Conservation (phyloP, 2,113 vertebrate species). For the Planiliza haematocheilus region DNA sequence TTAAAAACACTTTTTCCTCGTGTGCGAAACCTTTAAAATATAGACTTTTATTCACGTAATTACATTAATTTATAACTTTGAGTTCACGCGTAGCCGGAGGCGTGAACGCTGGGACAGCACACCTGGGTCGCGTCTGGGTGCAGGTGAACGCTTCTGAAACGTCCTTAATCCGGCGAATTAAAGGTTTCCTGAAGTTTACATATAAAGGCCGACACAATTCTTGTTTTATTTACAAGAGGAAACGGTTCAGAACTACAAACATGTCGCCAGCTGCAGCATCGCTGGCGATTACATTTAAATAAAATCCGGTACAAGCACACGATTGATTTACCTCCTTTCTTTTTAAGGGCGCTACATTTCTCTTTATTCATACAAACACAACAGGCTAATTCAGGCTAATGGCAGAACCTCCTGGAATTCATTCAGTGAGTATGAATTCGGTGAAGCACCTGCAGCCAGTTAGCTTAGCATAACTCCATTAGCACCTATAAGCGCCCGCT, state of each 20-base stretch:
- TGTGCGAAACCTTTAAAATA: background rate
- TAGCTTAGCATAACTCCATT: background rate
- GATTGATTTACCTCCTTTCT: background rate
- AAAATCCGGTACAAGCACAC: background rate
- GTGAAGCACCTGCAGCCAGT: background rate
- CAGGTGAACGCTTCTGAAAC: too few relatives aligned
- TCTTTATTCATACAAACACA: background rate
- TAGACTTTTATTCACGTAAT: constrained; percentile 29
- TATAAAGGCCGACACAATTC: too few relatives aligned
- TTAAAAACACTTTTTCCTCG: constrained; percentile 2
- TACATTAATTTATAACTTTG: constrained; percentile 29
- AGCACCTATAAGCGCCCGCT: too few relatives aligned
- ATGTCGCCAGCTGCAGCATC: too few relatives aligned
- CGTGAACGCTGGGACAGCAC: background rate
- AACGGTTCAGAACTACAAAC: too few relatives aligned
- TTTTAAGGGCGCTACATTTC: background rate
- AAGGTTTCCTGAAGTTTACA: too few relatives aligned
- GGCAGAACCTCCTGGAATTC: too few relatives aligned
- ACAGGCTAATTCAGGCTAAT: background rate
- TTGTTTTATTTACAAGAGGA: too few relatives aligned
- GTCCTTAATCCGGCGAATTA: too few relatives aligned
- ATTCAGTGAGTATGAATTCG: too few relatives aligned
- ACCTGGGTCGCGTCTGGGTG: too few relatives aligned
- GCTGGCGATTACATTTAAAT: background rate
- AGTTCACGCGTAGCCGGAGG: constrained; percentile 1